Base-by-base conservation (phyloP, 2,888 invertebrate genomes). In the Microdon myrmicae region DNA sequence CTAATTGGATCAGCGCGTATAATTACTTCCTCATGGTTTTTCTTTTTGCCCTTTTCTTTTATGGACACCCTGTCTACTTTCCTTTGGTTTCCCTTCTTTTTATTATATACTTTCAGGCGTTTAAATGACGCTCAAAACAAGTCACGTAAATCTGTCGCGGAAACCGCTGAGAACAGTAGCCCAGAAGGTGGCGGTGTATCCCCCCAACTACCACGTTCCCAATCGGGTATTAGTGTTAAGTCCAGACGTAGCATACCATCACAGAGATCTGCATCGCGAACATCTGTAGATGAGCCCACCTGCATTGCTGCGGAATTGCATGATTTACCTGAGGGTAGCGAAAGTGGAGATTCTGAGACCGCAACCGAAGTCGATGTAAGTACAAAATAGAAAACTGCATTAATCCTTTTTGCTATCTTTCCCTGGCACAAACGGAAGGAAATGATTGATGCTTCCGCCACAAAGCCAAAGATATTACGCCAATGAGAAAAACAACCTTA, bases 321-420 rank as follows among this genome's bases (percentile, higher is more conserved):
- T 61, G 83, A 84, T 72, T 77, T 84, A 29, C 81, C 81, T 8
- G 84, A 84, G 70, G 84, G 84, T 70, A 81, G 83, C 38, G 84
- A 84, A 71, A 85, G 84, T 70, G 86, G 85, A 7, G 85, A 85
- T 68, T 83, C 85, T 3, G 88, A 87, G 72, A 87, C 87, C 0
- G 88, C 86, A 34, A 88, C 87, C 16, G 88, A 88, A 76, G 88
- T 87, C 31, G 88, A 88, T 76, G 86, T 88, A 61, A 88, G 78
- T 77, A 35, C 13, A 49, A 31, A 19, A 19, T 10, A 13, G 32
- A 28, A 29, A n/a, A 9, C 8, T 6, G 12, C 9, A 13, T n/a
- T n/a, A n/a, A n/a, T n/a, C n/a, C n/a, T n/a, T n/a, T 23, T 19
- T 51, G 2, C 12, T 23, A n/a, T 26, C 23, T 22, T 35, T 37